Evolutionary conservation across 2,113 vertebrate species (phyloP), one percentile per base, ranked within the genome.

Genomic region (Motacilla alba): DNA sequence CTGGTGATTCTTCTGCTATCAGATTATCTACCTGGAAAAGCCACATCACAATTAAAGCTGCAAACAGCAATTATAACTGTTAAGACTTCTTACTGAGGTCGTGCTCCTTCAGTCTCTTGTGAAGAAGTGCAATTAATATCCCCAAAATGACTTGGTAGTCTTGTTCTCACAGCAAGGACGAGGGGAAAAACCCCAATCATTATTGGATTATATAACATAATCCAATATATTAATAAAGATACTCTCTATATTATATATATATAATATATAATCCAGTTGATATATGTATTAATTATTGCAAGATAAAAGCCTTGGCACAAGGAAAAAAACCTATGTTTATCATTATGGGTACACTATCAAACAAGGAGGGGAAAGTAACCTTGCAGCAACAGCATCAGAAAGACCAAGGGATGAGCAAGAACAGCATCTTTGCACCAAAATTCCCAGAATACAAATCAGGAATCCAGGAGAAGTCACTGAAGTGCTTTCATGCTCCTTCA

Each of bases 281-380:
- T n/a, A 50, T 22, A 23, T 35, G 14, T 16, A 56, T 56, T 35
- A 37, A 60, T 37, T 55, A 15, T 1, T 58, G 7, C 11, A 89
- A 81, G 30, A 53, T 7, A 55, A 81, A 74, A 67, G 37, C 28
- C n/a, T 56, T 37, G 22, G 22, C 15, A 69, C 14, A 33, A 33
- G 20, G 5, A 15, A 55, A 27, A 37, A 15, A 13, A 13, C 7
- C 12, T 31, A 4, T 5, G 26, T 59, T 85, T 39, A 28, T 69
- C 21, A 21, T n/a, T 44, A 6, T 3, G 4, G 26, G 9, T 19
- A 37, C 0, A 1, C 33, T 50, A 14, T n/a, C 20, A 60, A 72
- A 55, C 2, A 31, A 62, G 4, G 20, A 31, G 7, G 3, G 0
- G 22, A 27, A 79, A 76, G 9, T 8, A 59, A 82, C 53, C 24